phyloP scores from a whole-genome alignment of 2,113 vertebrate species.

The Cinclus cinclus region DNA sequence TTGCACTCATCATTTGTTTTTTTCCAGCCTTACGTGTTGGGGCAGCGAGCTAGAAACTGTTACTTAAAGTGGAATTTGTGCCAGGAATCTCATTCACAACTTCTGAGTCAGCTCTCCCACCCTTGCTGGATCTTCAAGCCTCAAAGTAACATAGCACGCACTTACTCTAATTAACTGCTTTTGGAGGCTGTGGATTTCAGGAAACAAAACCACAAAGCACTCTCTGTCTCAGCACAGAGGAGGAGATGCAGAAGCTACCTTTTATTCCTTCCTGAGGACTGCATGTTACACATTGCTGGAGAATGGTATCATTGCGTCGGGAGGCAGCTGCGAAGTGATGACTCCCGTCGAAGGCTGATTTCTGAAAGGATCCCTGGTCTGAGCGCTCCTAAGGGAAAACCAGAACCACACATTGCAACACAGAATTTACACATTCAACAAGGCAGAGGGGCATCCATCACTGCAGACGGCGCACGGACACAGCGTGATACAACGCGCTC shows the following conservation, averaged over 20 bases:
- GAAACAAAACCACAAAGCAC: background rate
- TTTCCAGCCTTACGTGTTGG: slow-evolving; percentile 69
- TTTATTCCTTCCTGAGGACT: slow-evolving; percentile 61
- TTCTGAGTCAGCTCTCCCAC: slow-evolving; percentile 73
- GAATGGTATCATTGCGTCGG: slow-evolving; percentile 5
- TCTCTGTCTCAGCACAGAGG: background rate
- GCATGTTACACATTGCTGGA: slow-evolving; percentile 6
- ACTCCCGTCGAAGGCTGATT: slow-evolving; percentile 51
- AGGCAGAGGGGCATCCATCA: background rate
- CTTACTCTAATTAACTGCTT: slow-evolving; percentile 68
- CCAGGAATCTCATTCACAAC: slow-evolving; percentile 77
- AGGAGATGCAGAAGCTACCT: slow-evolving; percentile 59
- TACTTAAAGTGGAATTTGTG: slow-evolving; percentile 64
- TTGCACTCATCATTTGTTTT: slow-evolving; percentile 73
- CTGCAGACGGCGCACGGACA: background rate
- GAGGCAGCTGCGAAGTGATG: slow-evolving; percentile 26
- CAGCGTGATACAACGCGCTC: background rate
- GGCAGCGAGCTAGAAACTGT: slow-evolving; percentile 75
- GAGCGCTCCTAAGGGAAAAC: slow-evolving; percentile 63
- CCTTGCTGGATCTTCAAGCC: slow-evolving; percentile 45
- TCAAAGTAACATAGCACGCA: slow-evolving; percentile 54
- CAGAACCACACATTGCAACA: background rate
- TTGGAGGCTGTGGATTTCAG: background rate
- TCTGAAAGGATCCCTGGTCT: slow-evolving; percentile 65
- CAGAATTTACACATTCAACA: background rate